Evolutionary conservation across 2,797 vertebrate genomes (phyloP).

Genomic region (Numenius phaeopus): DNA sequence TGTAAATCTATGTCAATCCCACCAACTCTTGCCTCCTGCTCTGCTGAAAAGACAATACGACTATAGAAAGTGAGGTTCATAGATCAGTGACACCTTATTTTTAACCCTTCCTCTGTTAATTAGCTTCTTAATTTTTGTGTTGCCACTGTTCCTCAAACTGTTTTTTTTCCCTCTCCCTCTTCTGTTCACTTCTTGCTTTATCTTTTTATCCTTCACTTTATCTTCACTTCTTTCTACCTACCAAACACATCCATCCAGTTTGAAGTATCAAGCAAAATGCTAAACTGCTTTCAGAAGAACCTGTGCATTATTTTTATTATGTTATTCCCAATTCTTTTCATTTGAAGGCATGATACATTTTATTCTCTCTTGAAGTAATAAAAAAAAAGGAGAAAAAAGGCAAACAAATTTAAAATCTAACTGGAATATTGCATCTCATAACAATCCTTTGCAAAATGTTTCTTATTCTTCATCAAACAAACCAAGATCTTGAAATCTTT

Average conservation of each 20-base stretch:
- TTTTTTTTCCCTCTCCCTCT: not conserved
- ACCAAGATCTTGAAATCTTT: not conserved
- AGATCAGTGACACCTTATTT: not conserved
- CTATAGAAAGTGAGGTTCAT: not conserved
- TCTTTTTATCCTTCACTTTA: not conserved
- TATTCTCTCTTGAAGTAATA: not conserved
- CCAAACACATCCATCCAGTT: not conserved
- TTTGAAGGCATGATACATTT: not conserved
- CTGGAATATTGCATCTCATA: not conserved
- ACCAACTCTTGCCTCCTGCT: not conserved
- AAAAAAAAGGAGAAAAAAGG: not conserved
- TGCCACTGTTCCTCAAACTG: not conserved
- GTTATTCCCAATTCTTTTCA: not conserved
- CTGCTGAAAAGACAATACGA: not conserved
- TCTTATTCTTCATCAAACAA: not conserved
- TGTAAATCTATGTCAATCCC: not conserved
- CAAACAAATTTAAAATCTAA: not conserved
- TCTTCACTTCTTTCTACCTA: not conserved
- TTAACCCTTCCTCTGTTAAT: not conserved
- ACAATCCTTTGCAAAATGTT: not conserved
- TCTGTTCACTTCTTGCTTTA: not conserved
- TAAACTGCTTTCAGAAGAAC: not conserved
- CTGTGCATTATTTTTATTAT: not conserved
- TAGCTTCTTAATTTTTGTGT: not conserved
- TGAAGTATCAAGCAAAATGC: not conserved